These are phyloP conservation scores for Dilophus febrilis DNA, from an alignment of 2,888 invertebrate species.

Conservation along the genomic window DNA sequence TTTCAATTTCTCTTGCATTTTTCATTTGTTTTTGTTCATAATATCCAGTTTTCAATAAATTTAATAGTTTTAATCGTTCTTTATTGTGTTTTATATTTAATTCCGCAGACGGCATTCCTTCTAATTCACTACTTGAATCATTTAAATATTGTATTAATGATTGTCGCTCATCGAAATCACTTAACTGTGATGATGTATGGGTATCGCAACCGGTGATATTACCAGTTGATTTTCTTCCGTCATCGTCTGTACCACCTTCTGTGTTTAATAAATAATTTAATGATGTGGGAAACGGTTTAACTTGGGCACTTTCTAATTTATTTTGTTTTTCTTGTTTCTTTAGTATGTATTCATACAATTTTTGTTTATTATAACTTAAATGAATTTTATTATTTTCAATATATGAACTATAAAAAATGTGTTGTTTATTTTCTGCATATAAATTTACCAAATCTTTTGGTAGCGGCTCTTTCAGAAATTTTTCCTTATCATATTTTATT, in stretches of 20 bases:
- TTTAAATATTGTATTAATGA: too few relatives aligned
- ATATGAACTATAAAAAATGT: conserved; percentile 21
- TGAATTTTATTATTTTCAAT: conserved; percentile 22
- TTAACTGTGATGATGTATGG: background rate
- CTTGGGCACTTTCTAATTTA: conserved; percentile 12
- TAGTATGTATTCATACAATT: conserved; percentile 7
- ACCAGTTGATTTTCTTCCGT: conserved; percentile 4
- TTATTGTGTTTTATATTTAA: too few relatives aligned
- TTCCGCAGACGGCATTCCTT: too few relatives aligned
- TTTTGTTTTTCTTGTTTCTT: conserved; percentile 11
- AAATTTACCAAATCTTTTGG: background rate
- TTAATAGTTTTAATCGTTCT: background rate
- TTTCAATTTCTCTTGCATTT: too few relatives aligned
- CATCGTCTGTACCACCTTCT: conserved; percentile 17
- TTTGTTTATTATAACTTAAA: conserved; percentile 12
- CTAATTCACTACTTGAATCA: too few relatives aligned
- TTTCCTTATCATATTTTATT: too few relatives aligned
- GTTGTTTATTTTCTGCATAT: conserved; percentile 5
- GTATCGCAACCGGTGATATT: background rate
- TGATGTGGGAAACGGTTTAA: conserved; percentile 34
- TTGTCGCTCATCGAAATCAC: background rate
- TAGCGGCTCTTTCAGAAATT: conserved; percentile 1
- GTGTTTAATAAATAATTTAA: conserved; percentile 36
- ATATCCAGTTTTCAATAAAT: conserved; percentile 1
- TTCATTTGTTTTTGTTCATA: conserved; percentile 20